These are phyloP conservation scores for Seira musarum DNA, from an alignment of 2,888 invertebrate genomes.

Conservation along the genomic window DNA sequence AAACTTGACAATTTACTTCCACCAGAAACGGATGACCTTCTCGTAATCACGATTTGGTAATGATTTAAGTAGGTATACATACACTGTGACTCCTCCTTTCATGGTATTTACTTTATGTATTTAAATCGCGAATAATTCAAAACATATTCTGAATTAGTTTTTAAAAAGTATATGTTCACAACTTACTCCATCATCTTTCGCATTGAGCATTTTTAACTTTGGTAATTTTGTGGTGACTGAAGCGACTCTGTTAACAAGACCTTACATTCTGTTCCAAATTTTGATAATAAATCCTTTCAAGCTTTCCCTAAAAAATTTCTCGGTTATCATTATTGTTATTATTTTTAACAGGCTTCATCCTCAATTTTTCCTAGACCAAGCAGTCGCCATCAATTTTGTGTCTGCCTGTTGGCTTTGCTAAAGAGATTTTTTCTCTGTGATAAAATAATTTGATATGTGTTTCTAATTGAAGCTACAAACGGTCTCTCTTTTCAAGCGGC, in stretches of 20 bases:
- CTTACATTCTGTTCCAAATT: background rate
- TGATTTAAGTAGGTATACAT: background rate
- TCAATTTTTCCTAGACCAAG: background rate
- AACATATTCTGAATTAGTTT: too few species aligned
- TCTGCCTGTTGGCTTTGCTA: background rate
- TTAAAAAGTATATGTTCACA: too few species aligned
- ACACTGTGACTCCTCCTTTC: too few species aligned
- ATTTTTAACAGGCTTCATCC: background rate
- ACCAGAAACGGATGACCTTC: background rate
- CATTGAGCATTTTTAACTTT: background rate
- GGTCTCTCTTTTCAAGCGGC: too few species aligned
- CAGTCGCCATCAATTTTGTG: conserved; percentile 2
- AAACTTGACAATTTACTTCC: background rate
- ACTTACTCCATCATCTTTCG: too few species aligned
- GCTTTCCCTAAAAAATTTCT: background rate
- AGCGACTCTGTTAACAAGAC: background rate
- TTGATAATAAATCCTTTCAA: background rate
- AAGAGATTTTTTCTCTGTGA: conserved; percentile 20
- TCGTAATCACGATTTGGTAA: background rate
- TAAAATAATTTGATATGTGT: background rate
- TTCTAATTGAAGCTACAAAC: too few species aligned
- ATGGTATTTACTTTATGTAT: too few species aligned
- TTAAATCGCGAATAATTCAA: too few species aligned
- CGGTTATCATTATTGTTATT: conserved; percentile 12
- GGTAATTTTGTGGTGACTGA: background rate